phyloP scores from a whole-genome alignment of 2,888 invertebrate genomes.

The Drosophila siamana region DNA sequence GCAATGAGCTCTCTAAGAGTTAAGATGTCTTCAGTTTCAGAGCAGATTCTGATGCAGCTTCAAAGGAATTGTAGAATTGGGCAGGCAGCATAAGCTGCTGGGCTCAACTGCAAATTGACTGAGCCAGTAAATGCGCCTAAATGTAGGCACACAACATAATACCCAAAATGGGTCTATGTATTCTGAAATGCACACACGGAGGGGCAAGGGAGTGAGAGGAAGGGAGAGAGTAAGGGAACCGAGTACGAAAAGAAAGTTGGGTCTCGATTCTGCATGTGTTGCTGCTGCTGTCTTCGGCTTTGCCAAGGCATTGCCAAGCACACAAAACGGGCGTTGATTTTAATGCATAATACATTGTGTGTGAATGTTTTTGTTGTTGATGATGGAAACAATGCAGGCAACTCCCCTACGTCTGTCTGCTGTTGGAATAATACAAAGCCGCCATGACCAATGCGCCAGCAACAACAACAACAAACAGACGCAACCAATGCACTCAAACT shows the following conservation, averaged over 20 bases:
- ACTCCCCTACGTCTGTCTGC: slow-evolving; percentile 61
- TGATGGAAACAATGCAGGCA: slow-evolving; percentile 50
- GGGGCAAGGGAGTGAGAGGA: background rate
- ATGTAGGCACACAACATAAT: slow-evolving; percentile 46
- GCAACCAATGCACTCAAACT: slow-evolving; percentile 57
- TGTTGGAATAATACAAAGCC: slow-evolving; percentile 72
- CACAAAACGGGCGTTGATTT: slow-evolving; percentile 82
- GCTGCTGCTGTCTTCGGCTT: slow-evolving; percentile 60
- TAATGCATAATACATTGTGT: slow-evolving; percentile 81
- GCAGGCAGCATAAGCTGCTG: slow-evolving; percentile 3
- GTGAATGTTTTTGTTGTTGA: slow-evolving; percentile 25
- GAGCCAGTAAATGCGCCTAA: slow-evolving; percentile 49
- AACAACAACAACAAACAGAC: slow-evolving; percentile 34
- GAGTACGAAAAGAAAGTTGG: slow-evolving; percentile 44
- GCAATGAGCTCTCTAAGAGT: background rate
- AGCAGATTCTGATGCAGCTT: background rate
- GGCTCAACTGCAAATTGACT: slow-evolving; percentile 24
- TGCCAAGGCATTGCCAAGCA: slow-evolving; percentile 63
- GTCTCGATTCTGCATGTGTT: slow-evolving; percentile 34
- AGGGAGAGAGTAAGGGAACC: slow-evolving; percentile 14
- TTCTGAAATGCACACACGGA: slow-evolving; percentile 3
- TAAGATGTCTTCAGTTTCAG: background rate
- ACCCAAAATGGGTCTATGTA: slow-evolving; percentile 20
- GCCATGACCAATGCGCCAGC: slow-evolving; percentile 61
- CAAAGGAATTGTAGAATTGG: slow-evolving; percentile 2